Evolutionary conservation across 2,888 invertebrate species (phyloP), one percentile per base, ranked within the genome.

Genomic region (Heliconius charithonia): DNA sequence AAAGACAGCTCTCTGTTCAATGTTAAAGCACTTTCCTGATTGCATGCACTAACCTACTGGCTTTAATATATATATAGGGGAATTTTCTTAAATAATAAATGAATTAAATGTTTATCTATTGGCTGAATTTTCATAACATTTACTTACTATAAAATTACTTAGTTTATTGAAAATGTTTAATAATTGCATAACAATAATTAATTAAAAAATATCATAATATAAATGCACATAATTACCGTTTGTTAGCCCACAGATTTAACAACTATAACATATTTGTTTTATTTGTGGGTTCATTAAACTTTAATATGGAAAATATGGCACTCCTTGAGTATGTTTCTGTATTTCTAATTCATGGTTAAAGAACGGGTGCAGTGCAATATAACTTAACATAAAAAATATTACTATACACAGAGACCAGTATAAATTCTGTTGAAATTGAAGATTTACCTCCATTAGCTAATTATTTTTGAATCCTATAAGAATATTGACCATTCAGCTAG

Each of bases 11-110:
- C 91, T 91, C 89, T 86, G 85, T 85, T 87, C 87, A 87, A 90
- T 90, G 89, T 90, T 91, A 89, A 81, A 81, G 92, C 93, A 93
- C 93, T 86, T 92, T 90, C 87, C 90, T 90, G 89, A 92, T 89
- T 90, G 91, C 89, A 90, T 91, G 91, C 92, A 92, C 92, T 91
- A 90, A 89, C 89, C 87, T 89, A 90, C 90, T 83, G 87, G 92
- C 92, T 92, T 92, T 87, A 86, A 92, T 87, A 89, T 90, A 89
- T 90, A 89, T 89, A 90, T 88, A 90, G 88, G 89, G 85, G 89
- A 37, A 87, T 90, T 89, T 90, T 90, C 85, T 89, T 79, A 78
- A 80, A 76, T 79, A 79, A 69, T 76, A 69, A 79, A 79, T 69
- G 62, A 86, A 80, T 76, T 81, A 75, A 86, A 89, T 89, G 85